These are phyloP conservation scores for Drosophila pseudotalamancana DNA, from an alignment of 2,888 invertebrate genomes.

Conservation along the genomic window DNA sequence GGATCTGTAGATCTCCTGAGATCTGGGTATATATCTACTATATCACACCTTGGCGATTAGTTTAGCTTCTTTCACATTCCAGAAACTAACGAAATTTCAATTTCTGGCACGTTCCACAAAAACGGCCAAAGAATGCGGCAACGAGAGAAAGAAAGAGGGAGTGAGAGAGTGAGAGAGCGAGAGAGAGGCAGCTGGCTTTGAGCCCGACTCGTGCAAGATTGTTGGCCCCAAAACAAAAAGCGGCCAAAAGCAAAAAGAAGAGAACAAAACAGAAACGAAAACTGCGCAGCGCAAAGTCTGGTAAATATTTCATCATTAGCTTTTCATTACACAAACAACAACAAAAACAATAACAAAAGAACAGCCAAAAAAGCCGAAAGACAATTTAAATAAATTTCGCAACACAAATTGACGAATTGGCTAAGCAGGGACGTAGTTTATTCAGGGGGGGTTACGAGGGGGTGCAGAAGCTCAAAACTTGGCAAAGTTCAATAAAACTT, in stretches of 20 bases:
- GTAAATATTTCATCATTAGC: slow-evolving; percentile 75
- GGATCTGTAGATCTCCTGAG: not conserved
- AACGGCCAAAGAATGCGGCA: slow-evolving; percentile 52
- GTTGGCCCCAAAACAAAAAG: slow-evolving; percentile 54
- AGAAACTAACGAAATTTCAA: slow-evolving; percentile 39
- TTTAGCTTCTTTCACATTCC: slow-evolving; percentile 45
- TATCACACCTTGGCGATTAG: slow-evolving; percentile 43
- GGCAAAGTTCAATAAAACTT: slow-evolving; percentile 76
- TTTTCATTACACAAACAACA: slow-evolving; percentile 64
- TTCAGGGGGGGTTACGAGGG: slow-evolving; percentile 1
- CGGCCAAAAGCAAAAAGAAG: slow-evolving; percentile 2
- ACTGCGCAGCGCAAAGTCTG: slow-evolving; percentile 70
- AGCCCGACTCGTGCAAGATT: slow-evolving; percentile 48
- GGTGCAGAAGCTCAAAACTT: slow-evolving; percentile 17
- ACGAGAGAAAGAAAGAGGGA: not conserved
- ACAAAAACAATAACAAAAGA: slow-evolving; percentile 3
- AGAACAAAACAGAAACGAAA: slow-evolving; percentile 27
- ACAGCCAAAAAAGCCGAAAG: slow-evolving; percentile 34
- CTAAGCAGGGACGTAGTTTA: not conserved
- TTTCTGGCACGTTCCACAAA: slow-evolving; percentile 59
- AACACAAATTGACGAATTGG: slow-evolving; percentile 25
- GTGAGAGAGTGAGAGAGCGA: not conserved
- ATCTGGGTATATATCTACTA: slow-evolving; percentile 7
- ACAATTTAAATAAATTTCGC: slow-evolving; percentile 75
- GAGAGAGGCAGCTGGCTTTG: not conserved